Conservation (phyloP, 2,888 invertebrate species). For the Caenorhabditis afra region DNA sequence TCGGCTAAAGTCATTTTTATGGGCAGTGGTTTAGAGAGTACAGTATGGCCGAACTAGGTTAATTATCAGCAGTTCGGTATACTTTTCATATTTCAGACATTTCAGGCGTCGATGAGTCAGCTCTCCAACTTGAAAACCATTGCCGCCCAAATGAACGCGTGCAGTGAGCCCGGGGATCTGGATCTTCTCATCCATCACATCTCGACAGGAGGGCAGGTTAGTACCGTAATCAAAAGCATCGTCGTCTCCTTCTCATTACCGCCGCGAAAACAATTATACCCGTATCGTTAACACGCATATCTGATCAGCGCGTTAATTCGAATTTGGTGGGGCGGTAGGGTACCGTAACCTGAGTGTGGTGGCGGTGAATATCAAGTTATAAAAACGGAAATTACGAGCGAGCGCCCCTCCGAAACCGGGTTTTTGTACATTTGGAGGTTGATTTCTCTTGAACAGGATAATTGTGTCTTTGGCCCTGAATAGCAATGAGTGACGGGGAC, state of each 20-base stretch:
- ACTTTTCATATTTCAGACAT: no score
- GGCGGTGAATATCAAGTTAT: neutral
- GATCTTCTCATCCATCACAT: constrained; percentile 68
- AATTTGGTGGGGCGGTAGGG: neutral
- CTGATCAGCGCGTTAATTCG: constrained; percentile 25
- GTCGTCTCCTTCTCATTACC: neutral
- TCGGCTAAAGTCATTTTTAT: constrained; percentile 15
- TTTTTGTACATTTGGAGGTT: neutral
- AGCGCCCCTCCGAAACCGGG: neutral
- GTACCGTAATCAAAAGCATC: constrained; percentile 10
- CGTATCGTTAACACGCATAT: constrained; percentile 41
- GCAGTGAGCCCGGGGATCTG: constrained; percentile 58
- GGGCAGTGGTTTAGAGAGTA: neutral
- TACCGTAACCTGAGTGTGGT: constrained; percentile 6
- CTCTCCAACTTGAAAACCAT: constrained; percentile 70
- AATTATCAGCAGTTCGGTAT: neutral
- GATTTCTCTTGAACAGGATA: neutral
- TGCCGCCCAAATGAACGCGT: constrained; percentile 43
- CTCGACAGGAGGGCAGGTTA: constrained; percentile 76
- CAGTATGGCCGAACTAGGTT: neutral
- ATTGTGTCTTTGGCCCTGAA: neutral
- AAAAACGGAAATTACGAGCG: neutral
- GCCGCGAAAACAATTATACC: constrained; percentile 15
- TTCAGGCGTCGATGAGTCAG: constrained; percentile 68
- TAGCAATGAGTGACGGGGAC: constrained; percentile 4